Conservation (phyloP, 2,113 vertebrate species). For the human region DNA sequence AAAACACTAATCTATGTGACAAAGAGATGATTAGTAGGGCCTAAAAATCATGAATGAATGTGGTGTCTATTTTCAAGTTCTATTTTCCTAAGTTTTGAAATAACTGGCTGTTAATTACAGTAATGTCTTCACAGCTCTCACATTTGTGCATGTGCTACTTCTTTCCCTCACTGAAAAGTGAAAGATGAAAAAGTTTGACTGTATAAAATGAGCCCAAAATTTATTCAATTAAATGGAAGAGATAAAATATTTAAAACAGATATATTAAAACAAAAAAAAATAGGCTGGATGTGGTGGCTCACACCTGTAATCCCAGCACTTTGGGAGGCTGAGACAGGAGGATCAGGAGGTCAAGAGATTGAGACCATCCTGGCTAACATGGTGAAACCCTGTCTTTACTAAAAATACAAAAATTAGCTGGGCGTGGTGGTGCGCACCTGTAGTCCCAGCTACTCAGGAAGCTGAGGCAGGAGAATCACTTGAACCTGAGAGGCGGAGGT, state of each 20-base stretch:
- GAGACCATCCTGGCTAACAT: no score
- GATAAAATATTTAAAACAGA: neutral
- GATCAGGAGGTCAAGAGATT: no score
- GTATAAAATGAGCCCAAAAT: neutral
- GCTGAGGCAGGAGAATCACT: no score
- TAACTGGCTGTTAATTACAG: neutral
- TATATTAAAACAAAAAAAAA: neutral
- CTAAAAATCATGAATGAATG: neutral
- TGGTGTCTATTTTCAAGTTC: neutral
- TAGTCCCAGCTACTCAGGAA: no score
- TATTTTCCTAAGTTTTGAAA: neutral
- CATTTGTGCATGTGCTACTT: neutral
- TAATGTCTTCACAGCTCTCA: neutral
- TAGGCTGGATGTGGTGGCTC: no score
- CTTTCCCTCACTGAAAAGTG: neutral
- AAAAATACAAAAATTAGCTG: no score
- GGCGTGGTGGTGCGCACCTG: no score
- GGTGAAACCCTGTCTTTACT: no score
- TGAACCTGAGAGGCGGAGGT: no score
- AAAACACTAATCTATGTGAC: neutral
- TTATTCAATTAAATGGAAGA: neutral
- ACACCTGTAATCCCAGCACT: no score
- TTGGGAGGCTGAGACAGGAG: no score
- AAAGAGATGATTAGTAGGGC: neutral
- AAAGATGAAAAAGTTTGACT: conserved; percentile 2